phyloP scores from a whole-genome alignment of 2,113 vertebrate genomes.

The Upupa epops region DNA sequence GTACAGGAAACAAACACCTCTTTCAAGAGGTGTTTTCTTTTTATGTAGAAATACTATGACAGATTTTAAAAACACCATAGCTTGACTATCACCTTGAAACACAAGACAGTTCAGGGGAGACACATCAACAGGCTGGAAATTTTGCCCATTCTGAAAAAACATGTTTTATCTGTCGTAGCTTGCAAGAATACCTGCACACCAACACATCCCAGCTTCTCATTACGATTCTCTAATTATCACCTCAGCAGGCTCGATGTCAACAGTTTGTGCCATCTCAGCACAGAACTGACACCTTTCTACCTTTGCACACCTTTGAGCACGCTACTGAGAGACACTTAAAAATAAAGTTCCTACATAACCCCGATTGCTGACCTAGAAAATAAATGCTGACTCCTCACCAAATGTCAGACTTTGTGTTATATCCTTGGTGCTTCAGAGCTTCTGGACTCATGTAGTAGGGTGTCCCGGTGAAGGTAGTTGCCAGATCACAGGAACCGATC shows the following conservation, averaged over 20 bases:
- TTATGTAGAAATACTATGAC: neutral
- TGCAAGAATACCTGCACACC: neutral
- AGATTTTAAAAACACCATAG: neutral
- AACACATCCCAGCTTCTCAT: neutral
- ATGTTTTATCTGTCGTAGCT: neutral
- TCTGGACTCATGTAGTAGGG: constrained; percentile 90
- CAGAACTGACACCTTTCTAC: neutral
- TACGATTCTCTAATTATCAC: neutral
- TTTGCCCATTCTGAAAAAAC: neutral
- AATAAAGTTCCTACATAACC: neutral
- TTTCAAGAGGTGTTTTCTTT: neutral
- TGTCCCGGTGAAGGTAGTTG: constrained; percentile 87
- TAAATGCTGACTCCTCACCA: constrained; percentile 75
- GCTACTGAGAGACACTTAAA: neutral
- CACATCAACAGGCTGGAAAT: neutral
- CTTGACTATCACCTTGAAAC: neutral
- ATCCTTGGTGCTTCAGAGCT: constrained; percentile 83
- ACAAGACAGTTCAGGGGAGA: neutral
- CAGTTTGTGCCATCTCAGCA: neutral
- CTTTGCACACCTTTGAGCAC: neutral
- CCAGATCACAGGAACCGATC: constrained; percentile 87
- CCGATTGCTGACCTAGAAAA: neutral
- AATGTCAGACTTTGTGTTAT: constrained; percentile 87
- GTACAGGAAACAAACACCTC: neutral
- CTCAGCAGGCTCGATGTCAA: neutral